These are phyloP conservation scores for Pteropus rufus DNA, from an alignment of 2,797 vertebrate species.

Conservation along the genomic window DNA sequence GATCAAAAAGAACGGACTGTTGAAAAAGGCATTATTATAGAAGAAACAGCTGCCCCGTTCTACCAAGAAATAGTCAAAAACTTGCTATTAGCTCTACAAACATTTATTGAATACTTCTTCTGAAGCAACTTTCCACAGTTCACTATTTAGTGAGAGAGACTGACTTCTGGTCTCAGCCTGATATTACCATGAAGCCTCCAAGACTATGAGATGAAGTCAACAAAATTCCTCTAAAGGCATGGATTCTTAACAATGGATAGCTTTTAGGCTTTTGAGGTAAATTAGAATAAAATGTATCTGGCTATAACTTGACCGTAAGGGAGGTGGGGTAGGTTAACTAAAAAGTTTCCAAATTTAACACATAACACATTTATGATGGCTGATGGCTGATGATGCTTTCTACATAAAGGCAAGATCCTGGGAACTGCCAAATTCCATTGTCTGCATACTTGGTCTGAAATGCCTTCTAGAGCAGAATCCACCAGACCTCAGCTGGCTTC, in stretches of 20 bases:
- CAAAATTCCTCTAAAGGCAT: not conserved
- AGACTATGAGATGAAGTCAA: not conserved
- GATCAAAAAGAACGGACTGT: not conserved
- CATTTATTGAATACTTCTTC: not conserved
- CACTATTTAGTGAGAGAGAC: not conserved
- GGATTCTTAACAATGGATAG: not conserved
- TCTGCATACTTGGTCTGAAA: not conserved
- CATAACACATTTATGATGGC: not conserved
- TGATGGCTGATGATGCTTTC: not conserved
- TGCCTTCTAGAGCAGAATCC: not conserved
- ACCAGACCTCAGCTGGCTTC: not conserved
- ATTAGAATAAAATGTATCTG: not conserved
- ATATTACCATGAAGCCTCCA: not conserved
- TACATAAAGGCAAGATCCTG: not conserved
- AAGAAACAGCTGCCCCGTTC: not conserved
- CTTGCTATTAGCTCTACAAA: not conserved
- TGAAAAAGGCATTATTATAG: not conserved
- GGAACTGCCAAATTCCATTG: not conserved
- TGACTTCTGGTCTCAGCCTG: not conserved
- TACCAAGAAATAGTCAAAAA: not conserved
- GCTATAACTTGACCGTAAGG: not conserved
- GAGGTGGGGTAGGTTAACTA: too few species aligned
- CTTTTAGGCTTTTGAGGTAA: not conserved
- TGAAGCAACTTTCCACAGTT: not conserved
- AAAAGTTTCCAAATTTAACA: not conserved